Conservation (phyloP, 2,113 vertebrate genomes). For the Oriolus oriolus region DNA sequence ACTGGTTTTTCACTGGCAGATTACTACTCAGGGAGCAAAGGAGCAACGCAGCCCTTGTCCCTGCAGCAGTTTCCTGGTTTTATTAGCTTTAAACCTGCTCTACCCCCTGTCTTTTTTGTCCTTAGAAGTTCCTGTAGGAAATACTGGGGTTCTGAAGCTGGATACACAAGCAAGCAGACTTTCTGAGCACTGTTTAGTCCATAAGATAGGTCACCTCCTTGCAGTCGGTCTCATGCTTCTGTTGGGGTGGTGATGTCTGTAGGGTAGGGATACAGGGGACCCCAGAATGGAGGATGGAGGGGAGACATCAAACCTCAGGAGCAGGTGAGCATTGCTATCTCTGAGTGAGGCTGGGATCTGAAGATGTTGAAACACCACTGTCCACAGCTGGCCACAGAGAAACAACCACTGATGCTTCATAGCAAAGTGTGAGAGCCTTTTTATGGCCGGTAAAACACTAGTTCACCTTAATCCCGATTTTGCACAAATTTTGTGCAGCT, state of each 20-base stretch:
- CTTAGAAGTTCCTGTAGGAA: not conserved
- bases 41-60: not conserved
- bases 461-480: not conserved
- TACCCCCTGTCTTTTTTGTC: not conserved
- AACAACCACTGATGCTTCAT: not conserved
- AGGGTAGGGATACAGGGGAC: not conserved
- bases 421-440: not conserved
- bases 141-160: not conserved
- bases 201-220: not conserved
- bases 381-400: fast-evolving
- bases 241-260: not conserved
- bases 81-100: not conserved
- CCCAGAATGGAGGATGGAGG: not conserved
- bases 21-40: not conserved
- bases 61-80: not conserved
- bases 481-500: not conserved
- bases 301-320: not conserved
- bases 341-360: not conserved
- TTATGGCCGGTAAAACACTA: not conserved
- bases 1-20: not conserved
- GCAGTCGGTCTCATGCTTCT: fast-evolving
- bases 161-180: not conserved
- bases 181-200: not conserved
- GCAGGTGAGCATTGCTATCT: not conserved
- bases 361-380: not conserved